Conservation (phyloP, 2,797 vertebrate genomes). For the Cryptoblepharus egeriae region DNA sequence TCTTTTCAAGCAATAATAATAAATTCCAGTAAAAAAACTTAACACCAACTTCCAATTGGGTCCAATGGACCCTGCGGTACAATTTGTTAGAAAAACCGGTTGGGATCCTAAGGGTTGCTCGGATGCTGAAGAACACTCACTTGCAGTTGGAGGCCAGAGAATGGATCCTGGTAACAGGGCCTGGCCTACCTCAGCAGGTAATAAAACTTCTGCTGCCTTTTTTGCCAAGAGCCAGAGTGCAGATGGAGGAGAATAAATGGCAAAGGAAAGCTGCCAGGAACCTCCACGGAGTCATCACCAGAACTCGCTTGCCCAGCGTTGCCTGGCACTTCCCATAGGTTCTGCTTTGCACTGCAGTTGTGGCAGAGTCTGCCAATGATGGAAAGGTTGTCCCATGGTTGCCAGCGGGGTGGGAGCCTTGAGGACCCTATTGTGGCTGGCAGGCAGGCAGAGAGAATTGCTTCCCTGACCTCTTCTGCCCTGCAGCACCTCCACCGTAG, state of each 20-base stretch:
- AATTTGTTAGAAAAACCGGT: too few species aligned
- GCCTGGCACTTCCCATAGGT: neutral
- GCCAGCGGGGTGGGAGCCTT: neutral
- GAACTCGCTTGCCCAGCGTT: neutral
- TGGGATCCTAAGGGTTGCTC: too few species aligned
- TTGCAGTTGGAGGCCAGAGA: neutral
- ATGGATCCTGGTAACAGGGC: neutral
- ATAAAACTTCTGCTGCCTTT: neutral
- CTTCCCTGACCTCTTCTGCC: neutral
- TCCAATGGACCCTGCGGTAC: too few species aligned
- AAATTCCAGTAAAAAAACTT: too few species aligned
- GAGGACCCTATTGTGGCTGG: too few species aligned
- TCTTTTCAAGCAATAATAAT: too few species aligned
- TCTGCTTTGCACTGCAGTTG: neutral
- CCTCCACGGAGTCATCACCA: neutral
- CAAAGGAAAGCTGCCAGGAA: neutral
- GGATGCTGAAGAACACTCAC: neutral
- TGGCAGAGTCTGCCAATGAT: too few species aligned
- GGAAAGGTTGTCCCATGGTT: neutral
- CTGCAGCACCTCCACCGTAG: neutral
- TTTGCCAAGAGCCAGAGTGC: neutral
- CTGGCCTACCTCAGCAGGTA: neutral
- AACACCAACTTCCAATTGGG: too few species aligned
- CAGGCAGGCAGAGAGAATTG: neutral
- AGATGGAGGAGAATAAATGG: neutral